A percentile compares a stretch with the other conserved stretches of the same genome.
These are phyloP conservation scores for Rhynchotus rufescens DNA, from an alignment of 2,797 vertebrate species.

Conservation along the genomic window DNA sequence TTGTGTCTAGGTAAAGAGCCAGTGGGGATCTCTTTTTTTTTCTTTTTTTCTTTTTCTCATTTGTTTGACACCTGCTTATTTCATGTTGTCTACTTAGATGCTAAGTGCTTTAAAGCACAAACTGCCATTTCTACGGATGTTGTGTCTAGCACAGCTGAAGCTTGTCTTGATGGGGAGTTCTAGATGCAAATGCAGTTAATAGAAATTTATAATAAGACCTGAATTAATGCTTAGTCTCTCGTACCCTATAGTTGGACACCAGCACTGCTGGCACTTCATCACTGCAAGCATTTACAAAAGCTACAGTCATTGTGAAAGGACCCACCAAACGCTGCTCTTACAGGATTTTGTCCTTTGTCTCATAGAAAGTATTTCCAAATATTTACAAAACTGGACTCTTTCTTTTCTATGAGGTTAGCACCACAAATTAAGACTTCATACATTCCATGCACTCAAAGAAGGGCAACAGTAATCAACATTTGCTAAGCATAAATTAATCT, in stretches of 20 bases:
- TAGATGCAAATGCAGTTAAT: constrained; percentile 19
- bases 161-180: not conserved
- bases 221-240: not conserved
- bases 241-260: not conserved
- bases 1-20: not conserved
- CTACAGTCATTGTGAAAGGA: not conserved
- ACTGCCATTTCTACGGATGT: not conserved
- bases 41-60: not conserved
- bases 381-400: not conserved
- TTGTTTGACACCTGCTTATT: constrained; percentile 23
- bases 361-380: not conserved
- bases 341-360: constrained; percentile 27
- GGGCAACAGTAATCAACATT: not conserved
- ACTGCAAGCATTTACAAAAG: not conserved
- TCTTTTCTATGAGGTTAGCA: not conserved
- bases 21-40: not conserved
- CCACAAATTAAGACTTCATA: not conserved
- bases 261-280: not conserved
- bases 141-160: constrained; percentile 29
- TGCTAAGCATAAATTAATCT: not conserved
- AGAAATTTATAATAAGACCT: constrained; percentile 8
- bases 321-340: not conserved
- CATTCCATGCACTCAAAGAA: not conserved
- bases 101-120: not conserved
- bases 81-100: not conserved